Conservation (phyloP, 2,888 invertebrate species). For the Phyllotreta striolata region DNA sequence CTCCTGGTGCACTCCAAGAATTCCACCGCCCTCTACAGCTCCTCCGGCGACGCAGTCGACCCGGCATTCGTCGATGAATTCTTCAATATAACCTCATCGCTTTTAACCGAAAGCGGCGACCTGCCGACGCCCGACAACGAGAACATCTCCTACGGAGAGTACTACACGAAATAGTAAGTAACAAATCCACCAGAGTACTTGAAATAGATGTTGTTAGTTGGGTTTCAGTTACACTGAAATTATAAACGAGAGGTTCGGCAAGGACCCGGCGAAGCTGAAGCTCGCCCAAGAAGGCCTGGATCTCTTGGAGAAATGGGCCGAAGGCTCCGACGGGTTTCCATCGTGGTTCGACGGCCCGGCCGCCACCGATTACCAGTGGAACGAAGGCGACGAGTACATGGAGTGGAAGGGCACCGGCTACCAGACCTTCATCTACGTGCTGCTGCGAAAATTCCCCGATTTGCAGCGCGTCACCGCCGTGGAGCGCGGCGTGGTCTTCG, state of each 20-base stretch:
- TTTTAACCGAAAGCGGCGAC: no score
- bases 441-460: constrained; percentile 60
- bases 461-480: constrained; percentile 36
- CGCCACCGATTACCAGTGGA: constrained; percentile 70
- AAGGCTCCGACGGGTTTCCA: constrained; percentile 7
- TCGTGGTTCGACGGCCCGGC: constrained; percentile 66
- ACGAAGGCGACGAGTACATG: constrained; percentile 71
- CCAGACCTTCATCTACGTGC: constrained; percentile 68
- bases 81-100: no score
- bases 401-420: constrained; percentile 79
- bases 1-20: constrained; percentile 21
- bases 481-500: constrained; percentile 46
- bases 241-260: constrained; percentile 39
- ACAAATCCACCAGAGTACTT: no score
- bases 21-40: no score
- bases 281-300: constrained; percentile 11
- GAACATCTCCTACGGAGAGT: no score
- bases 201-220: neutral
- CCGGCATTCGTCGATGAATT: no score
- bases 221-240: constrained; percentile 28
- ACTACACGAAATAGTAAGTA: no score
- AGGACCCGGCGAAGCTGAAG: constrained; percentile 25
- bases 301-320: neutral
- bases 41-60: no score
- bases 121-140: no score